phyloP scores from a whole-genome alignment of 2,113 vertebrate genomes.

The Peromyscus californicus region DNA sequence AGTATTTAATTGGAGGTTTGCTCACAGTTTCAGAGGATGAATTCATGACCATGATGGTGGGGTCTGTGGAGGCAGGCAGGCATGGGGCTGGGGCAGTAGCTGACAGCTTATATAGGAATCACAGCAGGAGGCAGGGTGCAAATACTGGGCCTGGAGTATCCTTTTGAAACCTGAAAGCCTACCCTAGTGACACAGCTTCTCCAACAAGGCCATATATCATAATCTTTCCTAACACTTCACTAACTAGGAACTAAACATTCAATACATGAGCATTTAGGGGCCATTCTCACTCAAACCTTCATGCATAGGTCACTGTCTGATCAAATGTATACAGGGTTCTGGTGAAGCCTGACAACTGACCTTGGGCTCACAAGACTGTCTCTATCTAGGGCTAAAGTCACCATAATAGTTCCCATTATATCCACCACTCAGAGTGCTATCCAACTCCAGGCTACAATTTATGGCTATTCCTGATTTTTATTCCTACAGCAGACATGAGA shows the following conservation, averaged over 20 bases:
- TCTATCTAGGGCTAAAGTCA: conserved; percentile 13
- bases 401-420: conserved; percentile 52
- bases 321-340: background rate
- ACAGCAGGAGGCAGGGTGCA: background rate
- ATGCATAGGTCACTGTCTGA: background rate
- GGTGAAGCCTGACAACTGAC: conserved; percentile 45
- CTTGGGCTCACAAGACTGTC: conserved; percentile 39
- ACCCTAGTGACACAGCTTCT: background rate
- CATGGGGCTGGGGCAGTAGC: background rate
- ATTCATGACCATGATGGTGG: background rate
- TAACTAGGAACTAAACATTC: background rate
- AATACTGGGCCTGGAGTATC: background rate
- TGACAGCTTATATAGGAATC: background rate
- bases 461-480: conserved; percentile 54
- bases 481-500: conserved; percentile 17
- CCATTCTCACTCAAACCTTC: background rate
- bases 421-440: conserved; percentile 34
- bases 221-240: background rate
- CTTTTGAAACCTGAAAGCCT: background rate
- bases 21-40: background rate
- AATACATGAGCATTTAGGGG: background rate
- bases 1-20: background rate
- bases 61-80: background rate
- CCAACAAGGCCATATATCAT: background rate
- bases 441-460: conserved; percentile 14